Conservation (phyloP, 1,140 invertebrate genomes). For the Cydia amplana region DNA sequence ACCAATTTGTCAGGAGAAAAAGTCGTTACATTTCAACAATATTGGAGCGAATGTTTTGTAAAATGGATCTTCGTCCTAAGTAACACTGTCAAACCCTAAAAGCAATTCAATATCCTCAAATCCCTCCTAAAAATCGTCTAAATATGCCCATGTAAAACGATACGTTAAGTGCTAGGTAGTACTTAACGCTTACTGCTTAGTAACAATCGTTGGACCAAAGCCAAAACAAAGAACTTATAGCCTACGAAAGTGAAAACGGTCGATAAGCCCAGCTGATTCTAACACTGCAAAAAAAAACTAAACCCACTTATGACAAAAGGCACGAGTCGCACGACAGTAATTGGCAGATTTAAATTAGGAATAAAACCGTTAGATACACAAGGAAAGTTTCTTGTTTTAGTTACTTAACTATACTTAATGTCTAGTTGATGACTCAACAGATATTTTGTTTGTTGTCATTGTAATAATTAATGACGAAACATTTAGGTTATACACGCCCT, state of each 20-base stretch:
- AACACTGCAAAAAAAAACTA: conserved; percentile 12
- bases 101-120: neutral
- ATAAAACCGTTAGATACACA: neutral
- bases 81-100: conserved; percentile 5
- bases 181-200: conserved; percentile 38
- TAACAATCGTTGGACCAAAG: conserved; percentile 48
- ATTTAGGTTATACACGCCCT: neutral
- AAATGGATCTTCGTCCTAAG: too few relatives aligned
- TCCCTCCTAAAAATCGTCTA: neutral
- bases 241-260: conserved; percentile 59
- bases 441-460: conserved; percentile 9
- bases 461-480: conserved; percentile 9
- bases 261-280: conserved; percentile 64
- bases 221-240: conserved; percentile 63
- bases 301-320: neutral
- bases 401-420: neutral
- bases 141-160: conserved; percentile 24
- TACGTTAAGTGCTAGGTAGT: conserved; percentile 15
- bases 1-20: too few relatives aligned
- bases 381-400: neutral
- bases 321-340: neutral
- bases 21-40: too few relatives aligned
- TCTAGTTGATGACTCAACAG: neutral
- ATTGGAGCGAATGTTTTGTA: too few relatives aligned
- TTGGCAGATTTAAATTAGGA: neutral